A percentile compares a stretch with the other conserved stretches of the same genome.
Evolutionary conservation across 2,113 vertebrate species (phyloP).

Genomic region (Gasterosteus aculeatus): DNA sequence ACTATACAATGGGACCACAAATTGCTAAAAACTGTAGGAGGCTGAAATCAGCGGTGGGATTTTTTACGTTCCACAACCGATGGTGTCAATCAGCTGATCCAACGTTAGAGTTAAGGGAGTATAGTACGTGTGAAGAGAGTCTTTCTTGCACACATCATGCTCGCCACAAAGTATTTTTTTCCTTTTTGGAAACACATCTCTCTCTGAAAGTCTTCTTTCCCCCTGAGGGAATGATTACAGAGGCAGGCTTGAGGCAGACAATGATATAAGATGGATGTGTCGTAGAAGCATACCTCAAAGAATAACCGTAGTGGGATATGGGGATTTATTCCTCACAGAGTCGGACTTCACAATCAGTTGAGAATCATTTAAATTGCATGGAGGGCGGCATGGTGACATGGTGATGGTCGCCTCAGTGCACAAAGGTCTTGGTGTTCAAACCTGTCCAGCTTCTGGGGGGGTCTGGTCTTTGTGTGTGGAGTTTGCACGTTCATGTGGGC

Average conservation of each 20-base stretch:
- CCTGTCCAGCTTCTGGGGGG: too few relatives aligned
- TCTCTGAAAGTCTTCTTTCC: constrained; percentile 4
- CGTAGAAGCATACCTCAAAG: constrained; percentile 2
- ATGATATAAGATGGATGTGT: constrained; percentile 28
- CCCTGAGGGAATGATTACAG: constrained; percentile 26
- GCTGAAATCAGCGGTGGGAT: constrained; percentile 8
- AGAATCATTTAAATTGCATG: too few relatives aligned
- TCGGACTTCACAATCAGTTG: too few relatives aligned
- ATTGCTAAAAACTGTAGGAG: neutral
- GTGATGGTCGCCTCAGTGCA: neutral
- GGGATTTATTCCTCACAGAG: too few relatives aligned
- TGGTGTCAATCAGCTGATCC: neutral
- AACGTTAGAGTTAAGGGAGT: neutral
- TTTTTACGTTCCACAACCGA: neutral
- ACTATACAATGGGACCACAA: neutral
- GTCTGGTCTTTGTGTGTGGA: too few relatives aligned
- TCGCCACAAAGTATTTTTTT: constrained; percentile 10
- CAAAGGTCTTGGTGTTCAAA: too few relatives aligned
- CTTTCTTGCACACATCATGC: neutral
- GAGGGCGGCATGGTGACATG: too few relatives aligned
- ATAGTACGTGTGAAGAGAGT: neutral
- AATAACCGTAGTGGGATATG: constrained; percentile 1
- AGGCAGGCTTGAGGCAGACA: constrained; percentile 18
- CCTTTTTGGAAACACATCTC: neutral
- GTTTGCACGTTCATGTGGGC: too few relatives aligned